Evolutionary conservation across 2,797 vertebrate genomes (phyloP).

Genomic region (Schizopygopsis malacanthus): DNA sequence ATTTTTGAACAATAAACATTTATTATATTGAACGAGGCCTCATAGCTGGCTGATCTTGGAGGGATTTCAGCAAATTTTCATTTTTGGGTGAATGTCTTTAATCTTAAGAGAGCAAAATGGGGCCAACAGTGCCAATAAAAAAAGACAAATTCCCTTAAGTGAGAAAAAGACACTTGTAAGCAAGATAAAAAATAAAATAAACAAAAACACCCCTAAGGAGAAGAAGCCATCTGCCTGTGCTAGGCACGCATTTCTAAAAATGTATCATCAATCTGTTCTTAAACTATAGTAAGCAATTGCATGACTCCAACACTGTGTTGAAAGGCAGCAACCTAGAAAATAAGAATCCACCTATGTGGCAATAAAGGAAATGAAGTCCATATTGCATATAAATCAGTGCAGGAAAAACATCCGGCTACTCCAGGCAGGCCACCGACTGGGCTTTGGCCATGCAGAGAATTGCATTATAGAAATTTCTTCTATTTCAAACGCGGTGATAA

Average conservation of each 20-base stretch:
- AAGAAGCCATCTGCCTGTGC: conserved; percentile 47
- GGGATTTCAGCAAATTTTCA: not conserved
- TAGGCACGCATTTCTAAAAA: conserved; percentile 68
- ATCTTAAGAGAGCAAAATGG: conserved; percentile 15
- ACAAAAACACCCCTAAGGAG: conserved; percentile 40
- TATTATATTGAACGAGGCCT: too few relatives aligned
- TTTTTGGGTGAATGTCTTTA: not conserved
- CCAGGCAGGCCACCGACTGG: conserved; percentile 33
- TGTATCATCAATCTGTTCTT: conserved; percentile 75
- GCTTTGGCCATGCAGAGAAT: conserved; percentile 43
- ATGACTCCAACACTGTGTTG: conserved; percentile 64
- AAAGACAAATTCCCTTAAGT: conserved; percentile 50
- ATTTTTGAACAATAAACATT: too few relatives aligned
- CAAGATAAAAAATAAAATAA: conserved; percentile 41
- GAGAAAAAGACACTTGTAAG: conserved; percentile 48
- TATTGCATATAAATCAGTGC: conserved; percentile 58
- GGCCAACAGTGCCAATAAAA: conserved; percentile 12
- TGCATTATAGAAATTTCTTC: conserved; percentile 47
- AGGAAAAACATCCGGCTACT: conserved; percentile 17
- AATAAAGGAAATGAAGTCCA: conserved; percentile 62
- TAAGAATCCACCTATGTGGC: conserved; percentile 65
- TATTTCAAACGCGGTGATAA: conserved; percentile 53
- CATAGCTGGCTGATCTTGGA: not conserved
- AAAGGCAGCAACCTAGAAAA: conserved; percentile 70
- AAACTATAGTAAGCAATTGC: conserved; percentile 63